Evolutionary conservation across 2,113 vertebrate species (phyloP), one percentile per base, ranked within the genome.

Genomic region (Myxocyprinus asiaticus): DNA sequence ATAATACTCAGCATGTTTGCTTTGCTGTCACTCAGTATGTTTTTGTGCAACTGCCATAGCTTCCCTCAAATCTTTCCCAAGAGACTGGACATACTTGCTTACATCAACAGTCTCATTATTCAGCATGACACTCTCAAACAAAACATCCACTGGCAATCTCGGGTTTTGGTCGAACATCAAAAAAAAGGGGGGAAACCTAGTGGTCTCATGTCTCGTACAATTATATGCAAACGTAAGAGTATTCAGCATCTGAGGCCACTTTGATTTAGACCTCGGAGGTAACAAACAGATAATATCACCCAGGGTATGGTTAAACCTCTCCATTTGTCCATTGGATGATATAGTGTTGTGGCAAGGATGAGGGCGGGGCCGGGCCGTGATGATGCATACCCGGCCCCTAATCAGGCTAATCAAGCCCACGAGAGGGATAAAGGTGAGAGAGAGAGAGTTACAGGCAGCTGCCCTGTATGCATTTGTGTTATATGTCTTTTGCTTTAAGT

Each of bases 101-200:
- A 70, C 43, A 66, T 83, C 58, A 7, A 70, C 59, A 42, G 62
- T 73, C 9, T 50, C 71, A 10, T 48, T 66, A 61, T 69, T 12
- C 12, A 63, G n/a, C 11, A 81, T n/a, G 0, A 73, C 79, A 62
- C 12, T 71, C 17, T 50, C 68, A 58, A 81, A 84, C 55, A 84
- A 15, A 4, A 82, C 14, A 61, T 81, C 74, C 33, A 81, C 70
- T 17, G 78, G 73, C 4, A 81, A 45, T 10, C 47, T 15, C 9
- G 59, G 78, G 6, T 45, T 58, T 22, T 65, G 47, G 3, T 65
- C 71, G 33, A 81, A 83, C 72, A 83, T 70, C 10, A 82, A 71
- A 33, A 66, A 68, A 67, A 76, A 82, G 2, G 58, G 80, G 14
- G 55, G 17, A 33, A 14, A 69, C 44, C 74, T 48, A 43, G 67